A percentile compares a stretch with the other conserved stretches of the same genome.
phyloP scores from a whole-genome alignment of 2,888 invertebrate genomes.

The Cabera pusaria region DNA sequence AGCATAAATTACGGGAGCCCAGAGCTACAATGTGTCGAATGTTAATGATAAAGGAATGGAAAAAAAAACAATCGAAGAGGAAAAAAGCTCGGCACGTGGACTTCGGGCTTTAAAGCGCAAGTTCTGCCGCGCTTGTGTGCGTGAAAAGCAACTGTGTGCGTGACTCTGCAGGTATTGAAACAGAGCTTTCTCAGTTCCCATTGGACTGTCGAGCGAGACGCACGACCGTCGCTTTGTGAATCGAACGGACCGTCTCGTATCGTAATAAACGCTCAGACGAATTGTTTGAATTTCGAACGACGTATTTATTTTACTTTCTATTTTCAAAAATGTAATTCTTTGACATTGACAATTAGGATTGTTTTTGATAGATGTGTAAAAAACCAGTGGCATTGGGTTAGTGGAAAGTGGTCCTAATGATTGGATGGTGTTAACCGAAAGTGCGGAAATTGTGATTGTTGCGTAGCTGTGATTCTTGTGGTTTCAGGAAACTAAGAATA shows the following conservation, averaged over 20 bases:
- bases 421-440: conserved; percentile 26
- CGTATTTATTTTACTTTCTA: conserved; percentile 5
- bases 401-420: conserved; percentile 29
- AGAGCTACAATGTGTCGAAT: conserved; percentile 49
- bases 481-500: conserved; percentile 4
- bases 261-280: conserved; percentile 12
- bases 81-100: conserved; percentile 47
- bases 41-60: conserved; percentile 41
- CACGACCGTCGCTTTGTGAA: conserved; percentile 31
- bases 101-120: conserved; percentile 68
- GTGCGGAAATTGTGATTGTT: conserved; percentile 18
- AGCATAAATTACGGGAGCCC: conserved; percentile 49
- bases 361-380: conserved; percentile 8
- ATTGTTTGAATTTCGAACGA: conserved; percentile 9
- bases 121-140: conserved; percentile 54
- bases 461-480: conserved; percentile 1
- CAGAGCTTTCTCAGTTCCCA: conserved; percentile 66
- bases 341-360: conserved; percentile 7
- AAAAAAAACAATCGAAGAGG: conserved; percentile 37
- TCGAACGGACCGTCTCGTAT: conserved; percentile 22
- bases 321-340: too few species aligned
- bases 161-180: conserved; percentile 74
- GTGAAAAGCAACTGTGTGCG: conserved; percentile 65
- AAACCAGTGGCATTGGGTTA: conserved; percentile 23
- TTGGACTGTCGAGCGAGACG: conserved; percentile 52